phyloP scores from a whole-genome alignment of 2,888 invertebrate genomes.

The Metallyticus violacea region DNA sequence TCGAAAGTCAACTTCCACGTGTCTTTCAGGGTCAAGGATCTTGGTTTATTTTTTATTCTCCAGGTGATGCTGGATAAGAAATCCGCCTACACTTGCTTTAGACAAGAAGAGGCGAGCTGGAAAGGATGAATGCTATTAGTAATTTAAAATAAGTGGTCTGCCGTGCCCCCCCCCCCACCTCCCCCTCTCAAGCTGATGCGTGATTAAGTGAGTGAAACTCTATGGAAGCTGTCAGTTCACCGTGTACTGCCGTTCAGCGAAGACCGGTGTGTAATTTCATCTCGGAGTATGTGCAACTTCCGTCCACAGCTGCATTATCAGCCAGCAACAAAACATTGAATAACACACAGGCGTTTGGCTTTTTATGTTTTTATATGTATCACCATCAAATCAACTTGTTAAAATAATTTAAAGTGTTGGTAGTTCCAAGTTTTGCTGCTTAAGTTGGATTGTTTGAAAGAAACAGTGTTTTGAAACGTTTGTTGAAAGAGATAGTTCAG shows the following conservation, averaged over 20 bases:
- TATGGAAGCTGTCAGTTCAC: background rate
- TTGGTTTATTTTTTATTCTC: background rate
- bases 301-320: no score
- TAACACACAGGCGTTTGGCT: no score
- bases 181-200: background rate
- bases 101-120: background rate
- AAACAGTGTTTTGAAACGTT: background rate
- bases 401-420: no score
- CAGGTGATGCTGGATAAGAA: background rate
- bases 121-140: background rate
- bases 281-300: no score
- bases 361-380: no score
- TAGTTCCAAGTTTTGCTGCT: no score
- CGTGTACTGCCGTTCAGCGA: background rate
- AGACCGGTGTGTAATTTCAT: background rate
- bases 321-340: no score
- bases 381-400: no score
- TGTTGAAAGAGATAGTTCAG: background rate
- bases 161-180: background rate
- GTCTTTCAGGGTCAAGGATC: background rate
- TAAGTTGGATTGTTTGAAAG: background rate
- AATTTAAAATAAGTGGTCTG: conserved; percentile 10
- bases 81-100: background rate
- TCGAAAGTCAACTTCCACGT: background rate
- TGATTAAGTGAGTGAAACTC: background rate